Evolutionary conservation across 2,113 vertebrate genomes (phyloP).

Genomic region (Xiphophorus hellerii): DNA sequence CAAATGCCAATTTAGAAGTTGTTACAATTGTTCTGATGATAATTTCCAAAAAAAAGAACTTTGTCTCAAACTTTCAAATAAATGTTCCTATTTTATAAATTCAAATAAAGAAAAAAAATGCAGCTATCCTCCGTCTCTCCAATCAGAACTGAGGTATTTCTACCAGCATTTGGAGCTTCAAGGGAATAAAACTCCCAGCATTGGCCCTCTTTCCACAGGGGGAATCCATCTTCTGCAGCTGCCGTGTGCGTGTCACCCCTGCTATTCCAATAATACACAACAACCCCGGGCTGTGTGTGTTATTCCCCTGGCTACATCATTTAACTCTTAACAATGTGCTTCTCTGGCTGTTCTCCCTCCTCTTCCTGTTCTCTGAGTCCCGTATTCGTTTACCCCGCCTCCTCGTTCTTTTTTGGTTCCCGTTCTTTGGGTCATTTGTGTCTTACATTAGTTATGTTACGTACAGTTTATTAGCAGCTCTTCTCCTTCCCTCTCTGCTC

Average conservation of each 20-base stretch:
- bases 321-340: conserved; percentile 53
- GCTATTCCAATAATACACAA: conserved; percentile 64
- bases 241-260: conserved; percentile 46
- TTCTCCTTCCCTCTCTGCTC: neutral
- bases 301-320: conserved; percentile 54
- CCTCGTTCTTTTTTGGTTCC: neutral
- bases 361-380: conserved; percentile 18
- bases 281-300: conserved; percentile 58
- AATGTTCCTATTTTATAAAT: neutral
- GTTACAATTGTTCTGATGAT: conserved; percentile 13
- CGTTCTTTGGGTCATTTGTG: conserved; percentile 5
- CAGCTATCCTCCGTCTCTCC: conserved; percentile 35
- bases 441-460: neutral
- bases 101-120: neutral
- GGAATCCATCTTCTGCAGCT: conserved; percentile 66
- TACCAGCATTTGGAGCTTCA: conserved; percentile 33
- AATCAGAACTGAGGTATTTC: conserved; percentile 40
- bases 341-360: conserved; percentile 33
- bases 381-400: conserved; percentile 20
- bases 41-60: neutral
- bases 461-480: neutral
- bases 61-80: neutral
- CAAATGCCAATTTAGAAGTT: conserved; percentile 41
- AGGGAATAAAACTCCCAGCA: conserved; percentile 58
- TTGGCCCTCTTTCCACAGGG: conserved; percentile 64